A percentile compares a stretch with the other conserved stretches of the same genome.
phyloP scores from a whole-genome alignment of 2,113 vertebrate genomes.

The Poecile atricapillus region DNA sequence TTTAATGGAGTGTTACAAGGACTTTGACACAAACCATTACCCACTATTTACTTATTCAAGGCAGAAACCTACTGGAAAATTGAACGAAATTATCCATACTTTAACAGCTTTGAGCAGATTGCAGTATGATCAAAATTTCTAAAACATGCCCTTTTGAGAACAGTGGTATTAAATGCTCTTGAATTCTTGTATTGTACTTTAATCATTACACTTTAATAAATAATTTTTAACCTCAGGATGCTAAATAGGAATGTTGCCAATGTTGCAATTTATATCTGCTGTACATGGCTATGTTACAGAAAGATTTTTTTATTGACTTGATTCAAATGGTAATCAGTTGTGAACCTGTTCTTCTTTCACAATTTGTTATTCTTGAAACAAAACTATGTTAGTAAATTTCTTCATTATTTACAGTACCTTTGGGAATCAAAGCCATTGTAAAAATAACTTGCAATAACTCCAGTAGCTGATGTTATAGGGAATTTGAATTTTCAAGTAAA shows the following conservation, averaged over 20 bases:
- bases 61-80: slow-evolving; percentile 78
- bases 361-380: not conserved
- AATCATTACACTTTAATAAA: slow-evolving; percentile 46
- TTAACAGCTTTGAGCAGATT: slow-evolving; percentile 74
- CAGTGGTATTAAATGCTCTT: slow-evolving; percentile 46
- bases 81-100: slow-evolving; percentile 80
- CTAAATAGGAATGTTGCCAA: not conserved
- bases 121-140: slow-evolving; percentile 71
- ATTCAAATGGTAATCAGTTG: not conserved
- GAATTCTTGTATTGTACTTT: slow-evolving; percentile 42
- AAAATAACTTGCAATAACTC: not conserved
- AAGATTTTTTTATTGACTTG: not conserved
- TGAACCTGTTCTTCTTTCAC: slow-evolving; percentile 12
- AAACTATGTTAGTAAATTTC: not conserved
- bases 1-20: slow-evolving; percentile 90
- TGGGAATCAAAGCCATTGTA: not conserved
- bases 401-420: slow-evolving; percentile 16
- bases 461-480: not conserved
- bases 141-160: slow-evolving; percentile 60
- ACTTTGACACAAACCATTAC: slow-evolving; percentile 93
- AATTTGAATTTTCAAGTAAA: not conserved
- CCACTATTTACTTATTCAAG: slow-evolving; percentile 89
- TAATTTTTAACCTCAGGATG: slow-evolving; percentile 22
- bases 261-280: not conserved
- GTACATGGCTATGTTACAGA: not conserved